Conservation (phyloP, 1,140 invertebrate genomes). For the Dolichoris vasculosae region DNA sequence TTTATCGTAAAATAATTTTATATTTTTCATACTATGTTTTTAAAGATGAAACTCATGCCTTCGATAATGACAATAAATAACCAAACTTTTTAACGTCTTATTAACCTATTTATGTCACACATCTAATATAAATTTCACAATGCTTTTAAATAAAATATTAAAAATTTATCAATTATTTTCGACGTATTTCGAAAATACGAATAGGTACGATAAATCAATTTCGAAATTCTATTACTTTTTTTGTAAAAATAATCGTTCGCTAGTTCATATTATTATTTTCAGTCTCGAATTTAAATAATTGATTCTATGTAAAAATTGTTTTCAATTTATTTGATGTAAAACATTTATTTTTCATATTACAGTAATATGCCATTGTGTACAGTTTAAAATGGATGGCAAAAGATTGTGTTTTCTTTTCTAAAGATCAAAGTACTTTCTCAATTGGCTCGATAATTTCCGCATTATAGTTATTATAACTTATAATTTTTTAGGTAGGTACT, state of each 20-base stretch:
- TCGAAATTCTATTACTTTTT: too few species aligned
- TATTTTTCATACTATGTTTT: not conserved
- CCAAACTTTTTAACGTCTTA: not conserved
- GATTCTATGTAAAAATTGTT: not conserved
- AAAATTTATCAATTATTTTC: too few species aligned
- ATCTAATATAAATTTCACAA: not conserved
- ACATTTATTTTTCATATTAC: not conserved
- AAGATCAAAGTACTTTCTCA: constrained; percentile 3
- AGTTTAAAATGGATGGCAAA: not conserved
- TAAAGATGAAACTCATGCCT: not conserved
- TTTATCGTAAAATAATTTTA: not conserved
- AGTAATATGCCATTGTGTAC: not conserved
- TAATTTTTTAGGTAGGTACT: not conserved
- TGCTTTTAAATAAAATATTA: not conserved
- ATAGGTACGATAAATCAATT: too few species aligned
- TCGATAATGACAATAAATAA: not conserved
- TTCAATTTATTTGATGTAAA: not conserved
- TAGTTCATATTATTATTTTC: not conserved
- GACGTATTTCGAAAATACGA: too few species aligned
- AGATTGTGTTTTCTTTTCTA: not conserved
- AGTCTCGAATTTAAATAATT: not conserved
- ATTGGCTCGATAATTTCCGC: not conserved
- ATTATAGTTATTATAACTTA: not conserved
- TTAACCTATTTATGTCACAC: not conserved
- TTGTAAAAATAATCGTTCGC: too few species aligned